These are phyloP conservation scores for Okamejei kenojei DNA, from an alignment of 2,797 vertebrate genomes.

Conservation along the genomic window DNA sequence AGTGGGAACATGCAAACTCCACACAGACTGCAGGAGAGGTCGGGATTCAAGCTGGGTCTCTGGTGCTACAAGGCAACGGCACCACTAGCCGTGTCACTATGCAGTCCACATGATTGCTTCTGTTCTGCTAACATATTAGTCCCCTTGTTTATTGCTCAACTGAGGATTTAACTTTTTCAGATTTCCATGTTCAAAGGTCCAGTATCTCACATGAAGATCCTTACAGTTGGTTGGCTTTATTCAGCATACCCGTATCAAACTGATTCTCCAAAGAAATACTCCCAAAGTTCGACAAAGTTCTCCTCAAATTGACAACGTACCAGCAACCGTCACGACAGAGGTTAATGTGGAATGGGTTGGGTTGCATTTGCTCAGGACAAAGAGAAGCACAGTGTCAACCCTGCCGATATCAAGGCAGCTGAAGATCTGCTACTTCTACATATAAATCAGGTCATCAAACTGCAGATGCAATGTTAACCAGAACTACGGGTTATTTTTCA, in stretches of 20 bases:
- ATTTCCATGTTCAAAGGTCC: not conserved
- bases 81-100: too few species aligned
- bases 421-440: not conserved
- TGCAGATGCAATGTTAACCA: not conserved
- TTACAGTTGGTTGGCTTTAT: not conserved
- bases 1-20: too few species aligned
- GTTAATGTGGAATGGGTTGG: not conserved
- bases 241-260: not conserved
- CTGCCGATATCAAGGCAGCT: not conserved
- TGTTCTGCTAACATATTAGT: not conserved
- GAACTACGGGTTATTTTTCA: not conserved
- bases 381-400: not conserved
- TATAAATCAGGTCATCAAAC: not conserved
- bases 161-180: not conserved
- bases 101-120: not conserved
- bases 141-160: not conserved
- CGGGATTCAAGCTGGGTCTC: too few species aligned
- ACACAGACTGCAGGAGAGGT: too few species aligned
- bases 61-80: too few species aligned
- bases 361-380: slow-evolving; percentile 12
- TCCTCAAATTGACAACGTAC: not conserved
- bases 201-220: not conserved
- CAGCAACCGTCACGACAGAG: not conserved
- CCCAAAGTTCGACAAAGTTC: not conserved
- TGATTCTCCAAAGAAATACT: not conserved